These are phyloP conservation scores for Hippocampus barbouri DNA, from an alignment of 2,113 vertebrate genomes.

Conservation along the genomic window DNA sequence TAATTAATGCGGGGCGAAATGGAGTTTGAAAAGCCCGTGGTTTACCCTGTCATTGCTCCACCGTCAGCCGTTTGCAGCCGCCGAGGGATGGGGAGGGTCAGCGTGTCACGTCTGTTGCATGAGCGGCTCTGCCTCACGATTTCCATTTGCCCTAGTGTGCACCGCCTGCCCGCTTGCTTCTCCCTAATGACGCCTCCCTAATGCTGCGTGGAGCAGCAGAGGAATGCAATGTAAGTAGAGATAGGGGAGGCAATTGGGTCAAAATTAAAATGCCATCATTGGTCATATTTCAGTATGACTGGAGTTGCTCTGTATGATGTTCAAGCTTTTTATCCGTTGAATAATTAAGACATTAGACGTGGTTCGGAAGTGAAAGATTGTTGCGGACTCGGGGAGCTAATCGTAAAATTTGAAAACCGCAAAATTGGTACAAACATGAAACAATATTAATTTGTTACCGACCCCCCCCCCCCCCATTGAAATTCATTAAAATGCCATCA, in stretches of 20 bases:
- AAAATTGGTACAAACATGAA: constrained; percentile 11
- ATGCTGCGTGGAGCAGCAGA: constrained; percentile 60
- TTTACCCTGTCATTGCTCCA: constrained; percentile 63
- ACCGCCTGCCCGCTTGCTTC: constrained; percentile 61
- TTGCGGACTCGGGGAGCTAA: constrained; percentile 3
- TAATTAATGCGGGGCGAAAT: constrained; percentile 72
- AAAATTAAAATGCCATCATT: constrained; percentile 68
- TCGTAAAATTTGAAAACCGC: constrained; percentile 1
- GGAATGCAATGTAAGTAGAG: constrained; percentile 56
- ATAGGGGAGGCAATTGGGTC: constrained; percentile 63
- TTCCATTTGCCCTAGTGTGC: constrained; percentile 67
- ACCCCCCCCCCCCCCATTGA: no score
- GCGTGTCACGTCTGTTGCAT: constrained; percentile 65
- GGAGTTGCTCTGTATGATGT: constrained; percentile 48
- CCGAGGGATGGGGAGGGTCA: constrained; percentile 70
- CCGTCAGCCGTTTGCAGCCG: constrained; percentile 57
- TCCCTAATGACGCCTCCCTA: constrained; percentile 68
- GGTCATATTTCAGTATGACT: constrained; percentile 65
- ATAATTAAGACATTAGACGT: constrained; percentile 46
- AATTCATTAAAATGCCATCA: no score
- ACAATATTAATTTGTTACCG: no score
- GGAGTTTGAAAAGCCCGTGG: constrained; percentile 70
- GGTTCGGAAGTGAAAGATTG: constrained; percentile 38
- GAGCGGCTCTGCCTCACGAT: constrained; percentile 68
- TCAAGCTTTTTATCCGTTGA: constrained; percentile 53